These are phyloP conservation scores for Heliconius congener DNA, from an alignment of 1,140 invertebrate genomes.

Conservation along the genomic window DNA sequence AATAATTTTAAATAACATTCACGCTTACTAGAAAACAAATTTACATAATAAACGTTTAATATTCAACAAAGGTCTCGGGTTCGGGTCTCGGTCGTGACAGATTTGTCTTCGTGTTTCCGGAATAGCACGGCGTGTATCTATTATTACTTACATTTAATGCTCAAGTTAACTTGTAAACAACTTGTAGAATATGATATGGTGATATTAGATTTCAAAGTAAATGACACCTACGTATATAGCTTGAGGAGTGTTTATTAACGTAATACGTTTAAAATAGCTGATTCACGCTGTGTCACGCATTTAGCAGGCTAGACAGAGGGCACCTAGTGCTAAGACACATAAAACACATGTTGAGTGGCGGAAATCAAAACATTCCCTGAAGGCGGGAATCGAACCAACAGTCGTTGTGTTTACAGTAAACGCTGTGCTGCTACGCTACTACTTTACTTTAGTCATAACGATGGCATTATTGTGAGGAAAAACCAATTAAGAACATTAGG, in stretches of 20 bases:
- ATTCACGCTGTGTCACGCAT: too few species aligned
- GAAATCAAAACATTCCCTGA: too few species aligned
- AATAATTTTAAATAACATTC: background rate
- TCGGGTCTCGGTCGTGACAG: background rate
- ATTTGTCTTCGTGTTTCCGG: slow-evolving; percentile 10
- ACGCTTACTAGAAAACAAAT: background rate
- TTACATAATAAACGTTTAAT: background rate
- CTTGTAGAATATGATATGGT: background rate
- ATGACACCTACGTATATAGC: background rate
- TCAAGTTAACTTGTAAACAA: slow-evolving; percentile 10
- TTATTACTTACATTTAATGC: slow-evolving; percentile 1
- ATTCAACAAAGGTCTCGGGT: background rate
- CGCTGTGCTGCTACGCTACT: too few species aligned
- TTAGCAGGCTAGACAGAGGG: too few species aligned
- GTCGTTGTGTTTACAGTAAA: too few species aligned
- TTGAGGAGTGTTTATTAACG: background rate
- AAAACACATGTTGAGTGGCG: too few species aligned
- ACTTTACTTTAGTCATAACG: too few species aligned
- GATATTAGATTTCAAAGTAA: background rate
- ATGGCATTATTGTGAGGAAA: too few species aligned
- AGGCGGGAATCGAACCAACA: too few species aligned
- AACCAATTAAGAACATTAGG: too few species aligned
- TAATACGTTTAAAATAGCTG: background rate
- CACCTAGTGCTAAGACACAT: too few species aligned
- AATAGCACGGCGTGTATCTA: background rate